A percentile compares a stretch with the other conserved stretches of the same genome.
phyloP scores from a whole-genome alignment of 2,113 vertebrate species.

The Gambusia holbrooki region DNA sequence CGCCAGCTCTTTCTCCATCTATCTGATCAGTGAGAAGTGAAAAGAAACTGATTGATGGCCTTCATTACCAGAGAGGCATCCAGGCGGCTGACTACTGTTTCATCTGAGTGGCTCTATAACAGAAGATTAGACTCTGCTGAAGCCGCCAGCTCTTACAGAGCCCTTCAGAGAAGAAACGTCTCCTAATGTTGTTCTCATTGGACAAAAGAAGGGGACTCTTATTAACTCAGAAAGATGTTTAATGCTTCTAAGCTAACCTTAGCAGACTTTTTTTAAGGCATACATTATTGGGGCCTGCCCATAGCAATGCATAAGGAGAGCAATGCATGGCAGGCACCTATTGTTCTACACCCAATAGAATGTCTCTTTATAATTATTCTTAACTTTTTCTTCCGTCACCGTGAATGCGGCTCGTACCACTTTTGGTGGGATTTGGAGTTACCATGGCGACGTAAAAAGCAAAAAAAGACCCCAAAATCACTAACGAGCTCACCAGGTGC shows the following conservation, averaged over 20 bases:
- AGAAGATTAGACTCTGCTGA: conserved; percentile 56
- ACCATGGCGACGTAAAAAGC: too few relatives aligned
- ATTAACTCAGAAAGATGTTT: conserved; percentile 46
- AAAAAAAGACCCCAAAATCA: too few relatives aligned
- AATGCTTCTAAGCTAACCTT: conserved; percentile 46
- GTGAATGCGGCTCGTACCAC: too few relatives aligned
- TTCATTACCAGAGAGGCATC: conserved; percentile 76
- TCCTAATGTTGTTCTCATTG: conserved; percentile 61
- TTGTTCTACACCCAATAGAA: too few relatives aligned
- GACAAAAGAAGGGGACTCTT: conserved; percentile 29
- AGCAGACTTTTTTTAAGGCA: not conserved
- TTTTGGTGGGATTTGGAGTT: too few relatives aligned
- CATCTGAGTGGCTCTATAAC: conserved; percentile 68
- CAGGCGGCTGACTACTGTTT: conserved; percentile 67
- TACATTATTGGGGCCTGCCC: not conserved
- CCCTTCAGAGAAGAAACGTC: conserved; percentile 48
- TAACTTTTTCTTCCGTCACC: too few relatives aligned
- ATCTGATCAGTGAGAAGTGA: conserved; percentile 69
- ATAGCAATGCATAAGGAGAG: too few relatives aligned
- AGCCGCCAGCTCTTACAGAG: conserved; percentile 39
- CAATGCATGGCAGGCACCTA: too few relatives aligned
- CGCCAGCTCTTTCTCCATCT: conserved; percentile 62
- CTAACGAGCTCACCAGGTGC: too few relatives aligned
- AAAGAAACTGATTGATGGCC: conserved; percentile 72
- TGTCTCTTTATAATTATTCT: too few relatives aligned